Evolutionary conservation across 2,888 invertebrate species (phyloP).

Genomic region (Cylloceria caligata): DNA sequence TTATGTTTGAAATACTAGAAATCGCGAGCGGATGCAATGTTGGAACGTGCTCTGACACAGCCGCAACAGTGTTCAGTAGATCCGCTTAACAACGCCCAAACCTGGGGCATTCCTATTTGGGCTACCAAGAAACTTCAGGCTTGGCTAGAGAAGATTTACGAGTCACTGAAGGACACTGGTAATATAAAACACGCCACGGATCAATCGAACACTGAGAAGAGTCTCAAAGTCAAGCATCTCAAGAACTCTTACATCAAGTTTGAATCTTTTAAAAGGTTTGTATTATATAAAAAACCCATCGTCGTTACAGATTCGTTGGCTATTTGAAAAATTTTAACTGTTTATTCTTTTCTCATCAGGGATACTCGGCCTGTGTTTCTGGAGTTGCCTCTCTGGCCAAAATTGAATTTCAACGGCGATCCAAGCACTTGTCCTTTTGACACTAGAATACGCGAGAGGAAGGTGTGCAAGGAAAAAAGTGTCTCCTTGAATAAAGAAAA

Average conservation of each 20-base stretch:
- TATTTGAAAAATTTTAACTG: background rate
- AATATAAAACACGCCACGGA: constrained; percentile 73
- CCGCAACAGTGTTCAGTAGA: constrained; percentile 85
- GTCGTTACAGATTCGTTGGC: too few relatives aligned
- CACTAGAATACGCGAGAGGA: constrained; percentile 75
- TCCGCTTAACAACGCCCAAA: constrained; percentile 86
- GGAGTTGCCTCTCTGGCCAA: constrained; percentile 88
- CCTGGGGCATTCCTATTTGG: constrained; percentile 86
- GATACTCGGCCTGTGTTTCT: constrained; percentile 88
- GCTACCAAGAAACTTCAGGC: constrained; percentile 85
- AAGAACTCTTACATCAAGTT: constrained; percentile 91
- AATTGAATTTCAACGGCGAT: constrained; percentile 85
- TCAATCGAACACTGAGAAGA: constrained; percentile 73
- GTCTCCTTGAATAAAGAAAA: constrained; percentile 77
- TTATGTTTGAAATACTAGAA: constrained; percentile 78
- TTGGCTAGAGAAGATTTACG: constrained; percentile 89
- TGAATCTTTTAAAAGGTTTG: constrained; percentile 88
- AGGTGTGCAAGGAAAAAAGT: constrained; percentile 77
- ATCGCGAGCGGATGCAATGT: constrained; percentile 93
- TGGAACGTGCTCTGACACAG: constrained; percentile 88
- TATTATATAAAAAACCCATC: background rate
- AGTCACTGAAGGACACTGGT: constrained; percentile 84
- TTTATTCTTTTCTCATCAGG: constrained; percentile 77
- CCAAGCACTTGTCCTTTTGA: constrained; percentile 84
- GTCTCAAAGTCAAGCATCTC: constrained; percentile 86